Conservation (phyloP, 2,888 invertebrate genomes). For the Drosophila paramelanica region DNA sequence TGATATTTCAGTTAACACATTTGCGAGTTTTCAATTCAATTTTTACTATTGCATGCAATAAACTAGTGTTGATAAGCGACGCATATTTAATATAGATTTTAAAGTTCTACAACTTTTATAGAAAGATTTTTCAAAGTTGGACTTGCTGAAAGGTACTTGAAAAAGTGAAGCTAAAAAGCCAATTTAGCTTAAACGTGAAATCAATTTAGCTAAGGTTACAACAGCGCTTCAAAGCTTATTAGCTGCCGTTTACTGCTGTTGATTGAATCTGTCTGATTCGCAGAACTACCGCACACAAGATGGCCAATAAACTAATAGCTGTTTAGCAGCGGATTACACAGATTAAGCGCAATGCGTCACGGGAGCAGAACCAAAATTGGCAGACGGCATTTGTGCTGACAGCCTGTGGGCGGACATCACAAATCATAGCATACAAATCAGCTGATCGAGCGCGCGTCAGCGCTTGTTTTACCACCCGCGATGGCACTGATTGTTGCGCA, state of each 20-base stretch:
- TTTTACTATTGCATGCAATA: no score
- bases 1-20: no score
- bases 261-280: background rate
- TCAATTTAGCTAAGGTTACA: slow-evolving; percentile 1
- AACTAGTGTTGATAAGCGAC: no score
- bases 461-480: slow-evolving; percentile 28
- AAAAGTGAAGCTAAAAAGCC: no score
- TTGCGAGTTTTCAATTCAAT: no score
- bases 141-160: no score
- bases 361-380: slow-evolving; percentile 7
- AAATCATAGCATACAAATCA: slow-evolving; percentile 45
- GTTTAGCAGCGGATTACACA: background rate
- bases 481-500: slow-evolving; percentile 4
- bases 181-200: no score
- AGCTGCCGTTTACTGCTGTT: background rate
- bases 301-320: slow-evolving; percentile 33
- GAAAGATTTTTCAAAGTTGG: no score
- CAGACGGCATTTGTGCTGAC: slow-evolving; percentile 8
- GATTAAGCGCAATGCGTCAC: slow-evolving; percentile 22
- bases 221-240: slow-evolving; percentile 8
- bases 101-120: no score
- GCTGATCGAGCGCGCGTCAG: slow-evolving; percentile 24
- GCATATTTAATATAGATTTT: no score
- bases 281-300: slow-evolving; percentile 6
- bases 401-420: background rate